Evolutionary conservation across 2,113 vertebrate species (phyloP).

Genomic region (Sorex araneus): DNA sequence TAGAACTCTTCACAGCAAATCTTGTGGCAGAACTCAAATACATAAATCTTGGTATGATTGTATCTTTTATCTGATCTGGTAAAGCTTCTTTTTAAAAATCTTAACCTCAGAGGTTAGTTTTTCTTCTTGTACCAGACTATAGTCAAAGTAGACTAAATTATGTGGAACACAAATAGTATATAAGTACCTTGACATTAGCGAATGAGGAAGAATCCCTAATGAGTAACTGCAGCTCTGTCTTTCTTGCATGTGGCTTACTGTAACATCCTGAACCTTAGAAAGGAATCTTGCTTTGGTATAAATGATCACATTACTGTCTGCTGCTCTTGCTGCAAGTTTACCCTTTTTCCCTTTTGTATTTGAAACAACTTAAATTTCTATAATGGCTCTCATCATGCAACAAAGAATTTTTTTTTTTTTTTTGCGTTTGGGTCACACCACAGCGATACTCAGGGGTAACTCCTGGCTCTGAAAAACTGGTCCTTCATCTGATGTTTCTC

Average conservation of each 20-base stretch:
- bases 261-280: constrained; percentile 66
- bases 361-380: constrained; percentile 11
- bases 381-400: constrained; percentile 12
- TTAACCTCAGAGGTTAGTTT: constrained; percentile 72
- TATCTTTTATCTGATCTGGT: constrained; percentile 34
- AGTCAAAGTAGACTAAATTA: constrained; percentile 16
- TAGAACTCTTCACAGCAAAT: constrained; percentile 8
- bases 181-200: constrained; percentile 40
- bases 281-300: background rate
- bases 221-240: background rate
- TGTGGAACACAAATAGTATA: background rate
- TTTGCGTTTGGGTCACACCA: no score
- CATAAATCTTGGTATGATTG: constrained; percentile 46
- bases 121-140: constrained; percentile 67
- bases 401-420: constrained; percentile 4
- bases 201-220: background rate
- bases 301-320: constrained; percentile 40
- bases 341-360: constrained; percentile 48
- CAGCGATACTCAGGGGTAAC: no score
- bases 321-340: background rate
- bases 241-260: background rate
- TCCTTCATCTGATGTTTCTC: background rate
- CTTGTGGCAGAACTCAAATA: constrained; percentile 70
- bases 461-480: no score
- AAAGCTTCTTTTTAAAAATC: constrained; percentile 65